Conservation (phyloP, 2,113 vertebrate species). For the Calonectris borealis region DNA sequence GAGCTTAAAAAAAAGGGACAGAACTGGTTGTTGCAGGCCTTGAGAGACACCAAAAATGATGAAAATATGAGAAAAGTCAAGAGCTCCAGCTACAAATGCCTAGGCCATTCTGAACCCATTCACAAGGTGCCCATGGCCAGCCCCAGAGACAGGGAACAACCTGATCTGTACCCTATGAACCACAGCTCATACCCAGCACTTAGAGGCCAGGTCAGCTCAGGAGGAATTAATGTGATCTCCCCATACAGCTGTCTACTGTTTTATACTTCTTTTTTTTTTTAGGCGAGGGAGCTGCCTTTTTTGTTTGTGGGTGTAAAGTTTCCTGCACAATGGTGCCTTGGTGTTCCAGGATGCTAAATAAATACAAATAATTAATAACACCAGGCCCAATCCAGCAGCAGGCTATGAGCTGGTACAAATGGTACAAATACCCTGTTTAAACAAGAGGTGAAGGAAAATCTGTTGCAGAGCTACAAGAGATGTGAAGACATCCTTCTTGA, state of each 20-base stretch:
- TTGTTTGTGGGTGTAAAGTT: background rate
- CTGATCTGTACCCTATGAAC: background rate
- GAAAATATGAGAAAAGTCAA: background rate
- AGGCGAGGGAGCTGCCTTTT: background rate
- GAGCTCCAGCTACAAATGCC: background rate
- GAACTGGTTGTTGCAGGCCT: background rate
- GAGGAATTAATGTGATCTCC: background rate
- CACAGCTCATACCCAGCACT: background rate
- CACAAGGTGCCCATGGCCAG: background rate
- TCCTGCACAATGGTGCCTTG: background rate
- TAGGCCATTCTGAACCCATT: background rate
- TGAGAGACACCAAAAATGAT: background rate
- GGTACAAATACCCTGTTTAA: background rate
- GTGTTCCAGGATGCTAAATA: background rate
- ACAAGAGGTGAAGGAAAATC: background rate
- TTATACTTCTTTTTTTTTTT: background rate
- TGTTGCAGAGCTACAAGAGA: background rate
- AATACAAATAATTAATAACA: background rate
- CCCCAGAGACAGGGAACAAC: background rate
- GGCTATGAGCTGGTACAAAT: background rate
- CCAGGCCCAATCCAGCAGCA: background rate
- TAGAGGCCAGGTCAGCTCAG: background rate
- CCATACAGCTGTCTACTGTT: background rate
- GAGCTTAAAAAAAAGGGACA: background rate
- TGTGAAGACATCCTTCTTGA: conserved; percentile 1